Conservation (phyloP, 2,113 vertebrate species). For the Brevimyrus niger region DNA sequence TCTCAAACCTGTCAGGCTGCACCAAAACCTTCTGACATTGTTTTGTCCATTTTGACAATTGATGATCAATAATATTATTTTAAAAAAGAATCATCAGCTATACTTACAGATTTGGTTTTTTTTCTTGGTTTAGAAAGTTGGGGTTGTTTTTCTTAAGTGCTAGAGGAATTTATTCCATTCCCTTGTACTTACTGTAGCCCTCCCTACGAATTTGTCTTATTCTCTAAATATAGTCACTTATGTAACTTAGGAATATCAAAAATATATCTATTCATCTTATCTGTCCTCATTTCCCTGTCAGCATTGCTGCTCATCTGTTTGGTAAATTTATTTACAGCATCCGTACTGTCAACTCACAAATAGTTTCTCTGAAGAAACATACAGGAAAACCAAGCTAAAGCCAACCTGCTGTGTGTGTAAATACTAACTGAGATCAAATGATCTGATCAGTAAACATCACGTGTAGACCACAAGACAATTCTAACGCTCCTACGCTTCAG, state of each 20-base stretch:
- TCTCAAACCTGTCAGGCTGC: background rate
- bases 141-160: background rate
- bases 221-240: background rate
- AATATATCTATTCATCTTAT: background rate
- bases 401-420: conserved; percentile 30
- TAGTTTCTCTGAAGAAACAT: background rate
- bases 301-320: background rate
- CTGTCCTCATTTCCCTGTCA: background rate
- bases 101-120: background rate
- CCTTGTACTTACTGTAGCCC: background rate
- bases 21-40: background rate
- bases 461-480: background rate
- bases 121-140: background rate
- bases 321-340: background rate
- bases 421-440: conserved; percentile 30
- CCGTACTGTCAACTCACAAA: background rate
- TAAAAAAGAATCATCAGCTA: background rate
- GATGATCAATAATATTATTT: background rate
- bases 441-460: background rate
- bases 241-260: background rate
- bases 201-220: background rate
- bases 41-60: background rate
- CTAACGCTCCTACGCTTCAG: background rate
- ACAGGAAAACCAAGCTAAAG: conserved; percentile 5
- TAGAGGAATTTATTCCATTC: background rate